Conservation (phyloP, 2,113 vertebrate species). For the Chionomys nivalis region DNA sequence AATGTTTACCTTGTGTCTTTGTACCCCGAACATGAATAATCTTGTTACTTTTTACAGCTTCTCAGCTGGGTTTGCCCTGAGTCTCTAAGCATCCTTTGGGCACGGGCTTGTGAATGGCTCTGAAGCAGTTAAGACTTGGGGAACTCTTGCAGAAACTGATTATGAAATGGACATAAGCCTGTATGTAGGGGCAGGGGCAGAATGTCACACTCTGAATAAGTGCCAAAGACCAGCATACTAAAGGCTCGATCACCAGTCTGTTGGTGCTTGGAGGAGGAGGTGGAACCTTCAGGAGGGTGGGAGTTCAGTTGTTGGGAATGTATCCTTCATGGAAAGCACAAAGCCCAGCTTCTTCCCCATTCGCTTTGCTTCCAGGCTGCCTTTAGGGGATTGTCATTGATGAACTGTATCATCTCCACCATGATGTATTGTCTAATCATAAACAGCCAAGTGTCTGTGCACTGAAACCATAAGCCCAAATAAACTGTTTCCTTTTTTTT, state of each 20-base stretch:
- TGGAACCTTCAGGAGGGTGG: background rate
- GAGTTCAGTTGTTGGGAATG: background rate
- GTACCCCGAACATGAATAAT: background rate
- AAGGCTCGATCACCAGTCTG: background rate
- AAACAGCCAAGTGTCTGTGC: no score
- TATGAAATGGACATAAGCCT: background rate
- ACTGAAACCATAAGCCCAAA: background rate
- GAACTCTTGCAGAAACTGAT: background rate
- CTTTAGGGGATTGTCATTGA: background rate
- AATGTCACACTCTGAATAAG: background rate
- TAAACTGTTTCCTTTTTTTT: background rate
- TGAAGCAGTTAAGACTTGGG: background rate
- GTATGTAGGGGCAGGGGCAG: background rate
- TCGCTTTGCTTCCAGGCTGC: background rate
- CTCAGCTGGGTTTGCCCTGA: background rate
- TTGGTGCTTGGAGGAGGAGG: background rate
- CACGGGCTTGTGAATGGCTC: background rate
- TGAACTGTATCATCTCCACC: no score
- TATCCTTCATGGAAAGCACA: background rate
- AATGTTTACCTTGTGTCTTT: background rate
- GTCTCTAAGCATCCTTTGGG: background rate
- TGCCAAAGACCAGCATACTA: no score
- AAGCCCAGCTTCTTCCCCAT: background rate
- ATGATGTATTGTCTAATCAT: background rate
- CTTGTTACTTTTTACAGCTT: background rate